Conservation (phyloP, 1,140 invertebrate species). For the Propsilocerus akamusi region DNA sequence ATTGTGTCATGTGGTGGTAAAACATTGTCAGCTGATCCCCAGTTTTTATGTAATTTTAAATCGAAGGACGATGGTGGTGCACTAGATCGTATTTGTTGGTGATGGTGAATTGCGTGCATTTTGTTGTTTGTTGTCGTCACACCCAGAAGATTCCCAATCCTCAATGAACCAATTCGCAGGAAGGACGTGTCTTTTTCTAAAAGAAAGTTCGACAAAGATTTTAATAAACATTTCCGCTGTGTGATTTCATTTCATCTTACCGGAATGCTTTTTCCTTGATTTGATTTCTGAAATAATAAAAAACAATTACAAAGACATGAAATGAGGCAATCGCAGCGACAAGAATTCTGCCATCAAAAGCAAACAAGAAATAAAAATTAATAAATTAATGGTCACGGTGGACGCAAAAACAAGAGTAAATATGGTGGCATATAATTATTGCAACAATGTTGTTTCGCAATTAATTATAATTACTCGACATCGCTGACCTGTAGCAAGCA, state of each 20-base stretch:
- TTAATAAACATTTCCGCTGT: constrained; percentile 1
- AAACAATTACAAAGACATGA: constrained; percentile 7
- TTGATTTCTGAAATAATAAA: constrained; percentile 46
- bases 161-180: constrained; percentile 75
- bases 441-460: no score
- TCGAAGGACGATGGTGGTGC: constrained; percentile 13
- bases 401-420: no score
- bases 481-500: no score
- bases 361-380: not conserved
- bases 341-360: not conserved
- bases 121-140: constrained; percentile 12
- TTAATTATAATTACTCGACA: no score
- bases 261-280: constrained; percentile 48
- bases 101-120: constrained; percentile 13
- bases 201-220: constrained; percentile 9
- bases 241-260: constrained; percentile 21
- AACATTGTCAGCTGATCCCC: constrained; percentile 75
- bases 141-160: constrained; percentile 14
- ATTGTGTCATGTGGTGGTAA: constrained; percentile 28
- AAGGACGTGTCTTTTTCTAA: constrained; percentile 72
- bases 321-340: constrained; percentile 3
- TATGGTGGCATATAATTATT: no score
- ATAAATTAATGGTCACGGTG: not conserved
- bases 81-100: constrained; percentile 15
- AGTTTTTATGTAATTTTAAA: constrained; percentile 55